phyloP scores from a whole-genome alignment of 2,888 invertebrate species.

The Drosophila emarginata region DNA sequence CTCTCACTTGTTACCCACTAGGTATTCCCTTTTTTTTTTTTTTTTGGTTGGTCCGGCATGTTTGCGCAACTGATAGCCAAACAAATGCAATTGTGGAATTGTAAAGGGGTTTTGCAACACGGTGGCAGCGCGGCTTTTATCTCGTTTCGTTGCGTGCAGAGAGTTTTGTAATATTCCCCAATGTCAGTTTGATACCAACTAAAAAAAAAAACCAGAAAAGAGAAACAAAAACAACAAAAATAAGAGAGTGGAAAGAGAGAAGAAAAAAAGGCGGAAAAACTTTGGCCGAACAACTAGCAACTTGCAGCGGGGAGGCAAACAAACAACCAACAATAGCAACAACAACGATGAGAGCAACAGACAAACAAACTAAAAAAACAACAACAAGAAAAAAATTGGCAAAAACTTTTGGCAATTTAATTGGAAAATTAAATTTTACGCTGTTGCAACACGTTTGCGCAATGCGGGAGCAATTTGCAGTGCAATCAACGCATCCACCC shows the following conservation, averaged over 20 bases:
- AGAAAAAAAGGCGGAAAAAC: conserved; percentile 42
- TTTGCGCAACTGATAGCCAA: conserved; percentile 61
- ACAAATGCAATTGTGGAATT: conserved; percentile 52
- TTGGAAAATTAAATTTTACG: conserved; percentile 81
- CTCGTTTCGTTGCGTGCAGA: conserved; percentile 47
- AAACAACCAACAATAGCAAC: conserved; percentile 10
- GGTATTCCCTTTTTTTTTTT: conserved; percentile 15
- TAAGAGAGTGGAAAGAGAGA: not conserved
- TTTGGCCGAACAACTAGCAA: conserved; percentile 46
- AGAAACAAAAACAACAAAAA: not conserved
- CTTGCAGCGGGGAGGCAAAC: not conserved
- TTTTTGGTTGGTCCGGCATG: conserved; percentile 26
- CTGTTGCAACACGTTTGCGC: conserved; percentile 29
- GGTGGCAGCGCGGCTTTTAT: conserved; percentile 47
- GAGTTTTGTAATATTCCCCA: conserved; percentile 75
- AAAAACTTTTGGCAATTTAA: conserved; percentile 70
- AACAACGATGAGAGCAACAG: not conserved
- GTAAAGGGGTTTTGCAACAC: not conserved
- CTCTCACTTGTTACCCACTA: conserved; percentile 16
- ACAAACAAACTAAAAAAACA: not conserved
- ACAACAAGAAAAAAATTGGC: conserved; percentile 11
- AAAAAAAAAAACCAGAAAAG: conserved; percentile 36
- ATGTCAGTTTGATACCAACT: conserved; percentile 68
- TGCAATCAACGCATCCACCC: conserved; percentile 49
- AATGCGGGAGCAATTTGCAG: conserved; percentile 51